A percentile compares a stretch with the other conserved stretches of the same genome.
Evolutionary conservation across 2,888 invertebrate species (phyloP).

Genomic region (Ichneumoninae sp.): DNA sequence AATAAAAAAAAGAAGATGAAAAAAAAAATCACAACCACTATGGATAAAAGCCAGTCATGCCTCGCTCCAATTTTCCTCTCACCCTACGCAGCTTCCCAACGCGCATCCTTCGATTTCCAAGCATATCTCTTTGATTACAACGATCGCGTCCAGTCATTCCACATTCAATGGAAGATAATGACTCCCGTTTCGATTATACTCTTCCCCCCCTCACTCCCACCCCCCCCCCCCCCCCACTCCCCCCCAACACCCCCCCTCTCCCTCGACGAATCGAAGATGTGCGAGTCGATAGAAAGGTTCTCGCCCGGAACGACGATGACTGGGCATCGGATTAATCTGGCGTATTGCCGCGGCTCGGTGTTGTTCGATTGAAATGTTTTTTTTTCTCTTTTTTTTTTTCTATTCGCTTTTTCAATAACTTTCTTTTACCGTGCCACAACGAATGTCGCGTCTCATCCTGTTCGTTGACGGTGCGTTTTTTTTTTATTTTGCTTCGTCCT

Average conservation of each 20-base stretch:
- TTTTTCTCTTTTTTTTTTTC: neutral
- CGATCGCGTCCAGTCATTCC: slow-evolving; percentile 61
- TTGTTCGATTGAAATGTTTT: slow-evolving; percentile 35
- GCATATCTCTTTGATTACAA: slow-evolving; percentile 61
- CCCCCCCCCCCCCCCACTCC: no score
- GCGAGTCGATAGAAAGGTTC: slow-evolving; percentile 6
- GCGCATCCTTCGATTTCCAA: slow-evolving; percentile 65
- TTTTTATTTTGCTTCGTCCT: slow-evolving; percentile 29
- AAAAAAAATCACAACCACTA: slow-evolving; percentile 17
- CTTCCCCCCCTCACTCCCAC: neutral
- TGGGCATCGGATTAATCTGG: slow-evolving; percentile 34
- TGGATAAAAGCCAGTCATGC: slow-evolving; percentile 60
- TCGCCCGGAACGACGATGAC: slow-evolving; percentile 32
- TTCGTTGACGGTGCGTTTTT: neutral
- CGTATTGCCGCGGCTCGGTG: slow-evolving; percentile 8
- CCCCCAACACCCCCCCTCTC: no score
- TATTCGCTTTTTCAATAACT: slow-evolving; percentile 40
- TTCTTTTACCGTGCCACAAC: slow-evolving; percentile 40
- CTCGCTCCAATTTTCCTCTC: slow-evolving; percentile 63
- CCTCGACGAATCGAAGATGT: slow-evolving; percentile 40
- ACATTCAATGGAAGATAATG: slow-evolving; percentile 61
- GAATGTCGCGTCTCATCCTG: neutral
- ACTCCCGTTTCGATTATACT: slow-evolving; percentile 50
- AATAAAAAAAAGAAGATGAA: slow-evolving; percentile 16
- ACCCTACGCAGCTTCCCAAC: slow-evolving; percentile 57